Conservation (phyloP, 2,797 vertebrate genomes). For the Oreochromis mossambicus region DNA sequence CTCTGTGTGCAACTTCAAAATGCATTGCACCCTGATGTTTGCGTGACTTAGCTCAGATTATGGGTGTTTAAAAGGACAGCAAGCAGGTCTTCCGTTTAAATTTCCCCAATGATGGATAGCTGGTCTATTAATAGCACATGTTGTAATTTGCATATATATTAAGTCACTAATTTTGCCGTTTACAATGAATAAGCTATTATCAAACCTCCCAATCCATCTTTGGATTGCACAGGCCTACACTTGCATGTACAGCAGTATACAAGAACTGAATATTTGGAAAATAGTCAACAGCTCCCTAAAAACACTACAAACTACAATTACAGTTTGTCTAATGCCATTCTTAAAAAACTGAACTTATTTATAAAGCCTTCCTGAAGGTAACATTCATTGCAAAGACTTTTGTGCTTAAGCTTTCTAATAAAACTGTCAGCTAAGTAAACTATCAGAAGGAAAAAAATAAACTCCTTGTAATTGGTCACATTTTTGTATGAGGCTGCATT, state of each 20-base stretch:
- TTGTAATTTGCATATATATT: constrained; percentile 2
- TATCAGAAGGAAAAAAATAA: neutral
- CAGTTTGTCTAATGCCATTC: neutral
- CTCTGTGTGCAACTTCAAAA: neutral
- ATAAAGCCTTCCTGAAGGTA: neutral
- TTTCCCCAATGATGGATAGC: neutral
- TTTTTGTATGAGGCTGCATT: neutral
- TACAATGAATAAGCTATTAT: neutral
- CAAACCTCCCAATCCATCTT: neutral
- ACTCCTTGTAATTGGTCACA: neutral
- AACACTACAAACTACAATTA: neutral
- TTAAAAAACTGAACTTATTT: neutral
- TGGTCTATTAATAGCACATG: neutral
- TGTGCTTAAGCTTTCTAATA: neutral
- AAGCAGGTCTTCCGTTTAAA: neutral
- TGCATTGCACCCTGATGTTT: neutral
- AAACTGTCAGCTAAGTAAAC: neutral
- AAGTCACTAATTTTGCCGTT: neutral
- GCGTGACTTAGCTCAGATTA: neutral
- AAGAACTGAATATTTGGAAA: neutral
- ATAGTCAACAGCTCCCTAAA: fast-evolving
- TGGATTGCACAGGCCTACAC: neutral
- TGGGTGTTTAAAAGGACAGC: neutral
- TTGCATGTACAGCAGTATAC: neutral
- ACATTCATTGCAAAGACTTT: neutral